phyloP scores from a whole-genome alignment of 2,888 invertebrate genomes.

The Dolomedes plantarius region DNA sequence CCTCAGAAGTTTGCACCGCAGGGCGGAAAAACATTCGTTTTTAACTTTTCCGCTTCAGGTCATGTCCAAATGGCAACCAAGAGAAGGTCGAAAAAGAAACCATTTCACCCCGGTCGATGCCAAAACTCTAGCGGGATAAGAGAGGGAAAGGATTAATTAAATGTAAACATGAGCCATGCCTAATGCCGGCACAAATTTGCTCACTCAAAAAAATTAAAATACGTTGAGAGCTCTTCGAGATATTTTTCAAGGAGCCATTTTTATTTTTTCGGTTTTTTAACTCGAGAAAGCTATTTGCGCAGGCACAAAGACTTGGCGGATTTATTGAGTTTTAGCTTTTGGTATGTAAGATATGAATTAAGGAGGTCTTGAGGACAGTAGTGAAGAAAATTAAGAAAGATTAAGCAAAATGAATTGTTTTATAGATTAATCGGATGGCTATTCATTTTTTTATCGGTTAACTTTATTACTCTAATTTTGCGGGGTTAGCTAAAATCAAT shows the following conservation, averaged over 20 bases:
- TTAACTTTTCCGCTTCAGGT: constrained; percentile 28
- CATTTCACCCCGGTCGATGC: background rate
- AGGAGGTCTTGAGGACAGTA: background rate
- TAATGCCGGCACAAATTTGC: constrained; percentile 3
- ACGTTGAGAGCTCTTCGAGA: background rate
- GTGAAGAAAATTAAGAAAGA: too few species aligned
- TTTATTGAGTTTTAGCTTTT: constrained; percentile 2
- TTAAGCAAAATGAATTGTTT: too few species aligned
- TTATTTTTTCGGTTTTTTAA: background rate
- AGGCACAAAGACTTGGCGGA: background rate
- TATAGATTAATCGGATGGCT: too few species aligned
- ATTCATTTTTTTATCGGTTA: too few species aligned
- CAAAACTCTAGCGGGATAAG: background rate
- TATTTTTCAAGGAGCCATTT: background rate
- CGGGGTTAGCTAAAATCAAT: too few species aligned
- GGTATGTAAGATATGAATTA: background rate
- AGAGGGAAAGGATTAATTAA: constrained; percentile 38
- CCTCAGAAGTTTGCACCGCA: constrained; percentile 51
- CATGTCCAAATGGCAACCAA: constrained; percentile 23
- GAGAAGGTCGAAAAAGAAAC: constrained; percentile 5
- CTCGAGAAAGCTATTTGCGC: background rate
- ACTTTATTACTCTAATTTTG: too few species aligned
- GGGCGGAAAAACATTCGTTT: constrained; percentile 45
- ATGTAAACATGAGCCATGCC: constrained; percentile 48
- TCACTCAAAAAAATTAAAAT: constrained; percentile 8